phyloP scores from a whole-genome alignment of 2,888 invertebrate genomes.

The Deilephila porcellus region DNA sequence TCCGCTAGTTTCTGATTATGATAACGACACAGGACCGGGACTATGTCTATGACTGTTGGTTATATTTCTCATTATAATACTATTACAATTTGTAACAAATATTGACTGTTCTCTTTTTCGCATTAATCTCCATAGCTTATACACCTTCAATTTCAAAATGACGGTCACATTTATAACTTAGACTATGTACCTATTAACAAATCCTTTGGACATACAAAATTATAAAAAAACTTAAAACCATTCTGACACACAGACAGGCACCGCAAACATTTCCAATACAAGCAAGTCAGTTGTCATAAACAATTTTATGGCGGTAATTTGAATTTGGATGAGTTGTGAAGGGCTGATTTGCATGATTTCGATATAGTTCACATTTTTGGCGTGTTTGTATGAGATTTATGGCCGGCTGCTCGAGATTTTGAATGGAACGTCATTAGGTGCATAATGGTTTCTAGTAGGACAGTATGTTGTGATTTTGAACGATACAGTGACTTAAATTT shows the following conservation, averaged over 20 bases:
- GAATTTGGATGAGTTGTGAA: constrained; percentile 73
- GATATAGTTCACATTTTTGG: constrained; percentile 61
- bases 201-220: no score
- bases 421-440: constrained; percentile 54
- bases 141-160: no score
- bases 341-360: constrained; percentile 82
- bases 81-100: no score
- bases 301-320: constrained; percentile 81
- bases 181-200: no score
- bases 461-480: neutral
- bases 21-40: no score
- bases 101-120: no score
- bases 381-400: constrained; percentile 69
- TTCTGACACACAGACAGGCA: neutral
- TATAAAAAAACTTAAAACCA: neutral
- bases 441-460: constrained; percentile 25
- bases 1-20: no score
- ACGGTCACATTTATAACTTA: no score
- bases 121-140: no score
- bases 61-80: no score
- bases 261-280: neutral
- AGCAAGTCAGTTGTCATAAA: neutral
- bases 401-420: constrained; percentile 58
- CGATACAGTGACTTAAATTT: no score
- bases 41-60: no score